A percentile compares a stretch with the other conserved stretches of the same genome.
phyloP scores from a whole-genome alignment of 2,113 vertebrate genomes.

The Tachycineta bicolor region DNA sequence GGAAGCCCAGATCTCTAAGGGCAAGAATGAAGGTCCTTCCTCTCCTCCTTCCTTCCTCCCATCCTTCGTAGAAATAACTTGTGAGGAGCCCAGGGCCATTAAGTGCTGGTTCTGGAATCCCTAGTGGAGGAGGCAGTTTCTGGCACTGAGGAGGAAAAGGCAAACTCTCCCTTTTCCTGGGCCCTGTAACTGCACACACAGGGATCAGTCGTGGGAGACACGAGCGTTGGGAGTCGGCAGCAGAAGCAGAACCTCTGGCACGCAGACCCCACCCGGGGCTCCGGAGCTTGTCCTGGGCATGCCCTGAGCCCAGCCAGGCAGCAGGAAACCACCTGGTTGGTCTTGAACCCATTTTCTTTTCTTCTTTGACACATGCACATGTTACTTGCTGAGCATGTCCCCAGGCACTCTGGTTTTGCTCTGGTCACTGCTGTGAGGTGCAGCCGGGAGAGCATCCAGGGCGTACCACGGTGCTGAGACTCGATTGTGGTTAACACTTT shows the following conservation, averaged over 20 bases:
- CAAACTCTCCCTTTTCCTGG: background rate
- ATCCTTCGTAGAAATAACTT: background rate
- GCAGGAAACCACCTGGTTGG: background rate
- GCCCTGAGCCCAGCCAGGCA: background rate
- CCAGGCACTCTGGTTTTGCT: background rate
- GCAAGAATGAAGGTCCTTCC: background rate
- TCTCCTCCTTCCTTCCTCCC: background rate
- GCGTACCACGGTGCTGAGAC: rapidly evolving
- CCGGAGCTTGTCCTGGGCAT: rapidly evolving
- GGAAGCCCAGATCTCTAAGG: background rate
- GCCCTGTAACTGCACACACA: background rate
- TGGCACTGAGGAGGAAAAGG: background rate
- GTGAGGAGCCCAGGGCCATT: background rate
- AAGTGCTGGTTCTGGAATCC: background rate
- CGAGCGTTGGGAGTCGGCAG: background rate
- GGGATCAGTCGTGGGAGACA: background rate
- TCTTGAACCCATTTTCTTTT: background rate
- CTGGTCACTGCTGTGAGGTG: background rate
- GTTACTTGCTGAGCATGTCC: rapidly evolving
- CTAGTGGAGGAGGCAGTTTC: background rate
- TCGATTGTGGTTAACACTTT: background rate
- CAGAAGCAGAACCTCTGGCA: background rate
- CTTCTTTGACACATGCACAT: rapidly evolving
- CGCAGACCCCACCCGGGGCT: rapidly evolving
- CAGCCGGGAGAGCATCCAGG: background rate